Evolutionary conservation across 2,113 vertebrate genomes (phyloP).

Genomic region (Muntiacus muntjak): DNA sequence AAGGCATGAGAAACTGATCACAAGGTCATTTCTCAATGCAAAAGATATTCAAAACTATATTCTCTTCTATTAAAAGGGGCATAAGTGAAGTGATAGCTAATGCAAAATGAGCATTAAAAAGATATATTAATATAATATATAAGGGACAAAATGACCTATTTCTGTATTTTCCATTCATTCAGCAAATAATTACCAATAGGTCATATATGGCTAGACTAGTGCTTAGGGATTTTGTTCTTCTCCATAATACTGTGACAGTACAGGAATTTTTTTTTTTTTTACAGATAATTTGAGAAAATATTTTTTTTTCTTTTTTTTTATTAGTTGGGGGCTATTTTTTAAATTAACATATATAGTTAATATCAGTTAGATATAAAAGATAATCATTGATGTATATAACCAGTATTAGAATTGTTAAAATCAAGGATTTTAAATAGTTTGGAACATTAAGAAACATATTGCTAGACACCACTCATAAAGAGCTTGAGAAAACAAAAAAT

Average conservation of each 20-base stretch:
- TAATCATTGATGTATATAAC: background rate
- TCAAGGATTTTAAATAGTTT: background rate
- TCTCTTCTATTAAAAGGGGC: background rate
- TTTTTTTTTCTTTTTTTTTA: no score
- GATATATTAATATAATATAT: background rate
- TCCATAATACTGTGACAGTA: background rate
- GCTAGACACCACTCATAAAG: background rate
- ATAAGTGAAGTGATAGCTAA: background rate
- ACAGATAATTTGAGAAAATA: no score
- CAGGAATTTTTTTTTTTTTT: background rate
- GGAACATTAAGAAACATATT: background rate
- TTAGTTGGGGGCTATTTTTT: background rate
- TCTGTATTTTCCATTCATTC: background rate
- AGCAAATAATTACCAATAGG: background rate
- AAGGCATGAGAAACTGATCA: background rate
- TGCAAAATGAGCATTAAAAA: background rate
- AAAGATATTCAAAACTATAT: background rate
- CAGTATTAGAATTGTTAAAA: background rate
- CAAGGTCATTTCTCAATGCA: background rate
- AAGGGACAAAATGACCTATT: background rate
- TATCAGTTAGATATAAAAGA: background rate
- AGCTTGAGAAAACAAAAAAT: background rate
- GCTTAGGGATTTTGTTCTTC: background rate
- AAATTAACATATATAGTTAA: background rate
- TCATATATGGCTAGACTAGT: background rate